Conservation (phyloP, 2,113 vertebrate genomes). For the Perognathus longimembris region DNA sequence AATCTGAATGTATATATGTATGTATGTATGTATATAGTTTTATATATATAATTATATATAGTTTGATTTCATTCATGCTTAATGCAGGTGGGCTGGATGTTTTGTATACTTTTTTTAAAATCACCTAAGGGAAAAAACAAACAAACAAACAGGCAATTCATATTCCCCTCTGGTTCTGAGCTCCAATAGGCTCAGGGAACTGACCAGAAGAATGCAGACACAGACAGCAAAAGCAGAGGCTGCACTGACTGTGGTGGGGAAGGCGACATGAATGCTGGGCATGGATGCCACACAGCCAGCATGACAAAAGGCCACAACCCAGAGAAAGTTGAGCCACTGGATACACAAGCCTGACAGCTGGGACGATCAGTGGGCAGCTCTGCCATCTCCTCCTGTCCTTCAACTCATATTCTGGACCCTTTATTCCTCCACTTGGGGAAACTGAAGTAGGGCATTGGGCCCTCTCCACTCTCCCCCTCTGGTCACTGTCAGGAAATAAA, state of each 20-base stretch:
- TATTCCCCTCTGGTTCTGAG: not conserved
- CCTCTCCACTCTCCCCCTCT: too few species aligned
- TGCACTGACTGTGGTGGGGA: too few species aligned
- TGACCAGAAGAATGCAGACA: not conserved
- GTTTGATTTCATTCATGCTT: not conserved
- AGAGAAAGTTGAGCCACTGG: not conserved
- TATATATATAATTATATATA: too few species aligned
- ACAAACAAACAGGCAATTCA: not conserved
- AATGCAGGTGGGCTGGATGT: not conserved
- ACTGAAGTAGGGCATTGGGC: not conserved
- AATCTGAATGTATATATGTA: not conserved
- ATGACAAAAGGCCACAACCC: too few species aligned
- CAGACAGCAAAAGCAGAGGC: not conserved
- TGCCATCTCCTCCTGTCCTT: not conserved
- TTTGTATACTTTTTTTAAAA: not conserved
- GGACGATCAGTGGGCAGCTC: not conserved
- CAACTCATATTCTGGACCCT: not conserved
- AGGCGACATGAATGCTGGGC: not conserved
- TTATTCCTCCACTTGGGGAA: not conserved
- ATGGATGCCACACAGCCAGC: not conserved
- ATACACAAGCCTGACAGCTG: not conserved
- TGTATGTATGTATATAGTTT: too few species aligned
- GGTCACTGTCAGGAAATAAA: not conserved
- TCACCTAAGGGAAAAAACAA: not conserved
- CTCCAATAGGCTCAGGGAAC: not conserved